These are phyloP conservation scores for Rhynchomys soricoides DNA, from an alignment of 2,113 vertebrate genomes.

Conservation along the genomic window DNA sequence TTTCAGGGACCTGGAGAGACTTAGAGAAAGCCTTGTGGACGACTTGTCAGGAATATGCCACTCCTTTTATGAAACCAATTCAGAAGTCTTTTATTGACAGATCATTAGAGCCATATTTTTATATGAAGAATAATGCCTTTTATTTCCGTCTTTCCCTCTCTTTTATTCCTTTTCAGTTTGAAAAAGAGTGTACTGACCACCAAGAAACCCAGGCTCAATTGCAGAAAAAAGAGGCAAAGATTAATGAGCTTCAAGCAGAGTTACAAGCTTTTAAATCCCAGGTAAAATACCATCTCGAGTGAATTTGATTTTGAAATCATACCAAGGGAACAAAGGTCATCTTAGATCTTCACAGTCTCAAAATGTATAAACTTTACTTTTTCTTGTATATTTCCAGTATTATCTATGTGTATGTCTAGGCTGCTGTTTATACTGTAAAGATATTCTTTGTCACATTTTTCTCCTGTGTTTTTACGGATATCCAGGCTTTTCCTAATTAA, in stretches of 20 bases:
- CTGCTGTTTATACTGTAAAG: constrained; percentile 46
- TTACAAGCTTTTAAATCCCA: constrained; percentile 92
- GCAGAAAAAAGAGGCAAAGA: constrained; percentile 93
- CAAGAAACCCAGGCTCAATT: constrained; percentile 94
- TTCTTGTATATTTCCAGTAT: constrained; percentile 27
- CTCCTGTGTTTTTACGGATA: constrained; percentile 68
- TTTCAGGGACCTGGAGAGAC: constrained; percentile 33
- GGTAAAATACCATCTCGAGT: constrained; percentile 86
- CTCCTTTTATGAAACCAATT: constrained; percentile 48
- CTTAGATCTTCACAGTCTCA: constrained; percentile 14
- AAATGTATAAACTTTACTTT: constrained; percentile 46
- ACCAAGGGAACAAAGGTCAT: constrained; percentile 16
- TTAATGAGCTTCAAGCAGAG: constrained; percentile 92
- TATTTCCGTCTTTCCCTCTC: constrained; percentile 34
- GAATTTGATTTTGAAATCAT: constrained; percentile 46
- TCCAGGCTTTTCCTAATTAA: constrained; percentile 79
- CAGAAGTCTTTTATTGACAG: constrained; percentile 45
- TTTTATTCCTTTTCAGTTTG: constrained; percentile 88
- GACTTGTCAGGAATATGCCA: constrained; percentile 43
- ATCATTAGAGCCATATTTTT: constrained; percentile 62
- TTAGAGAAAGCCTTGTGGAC: constrained; percentile 17
- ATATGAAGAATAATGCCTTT: constrained; percentile 46
- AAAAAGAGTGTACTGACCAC: constrained; percentile 94
- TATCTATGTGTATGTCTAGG: constrained; percentile 67
- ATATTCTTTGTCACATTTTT: constrained; percentile 58